These are phyloP conservation scores for Sarcophilus harrisii DNA, from an alignment of 2,797 vertebrate genomes.

Conservation along the genomic window DNA sequence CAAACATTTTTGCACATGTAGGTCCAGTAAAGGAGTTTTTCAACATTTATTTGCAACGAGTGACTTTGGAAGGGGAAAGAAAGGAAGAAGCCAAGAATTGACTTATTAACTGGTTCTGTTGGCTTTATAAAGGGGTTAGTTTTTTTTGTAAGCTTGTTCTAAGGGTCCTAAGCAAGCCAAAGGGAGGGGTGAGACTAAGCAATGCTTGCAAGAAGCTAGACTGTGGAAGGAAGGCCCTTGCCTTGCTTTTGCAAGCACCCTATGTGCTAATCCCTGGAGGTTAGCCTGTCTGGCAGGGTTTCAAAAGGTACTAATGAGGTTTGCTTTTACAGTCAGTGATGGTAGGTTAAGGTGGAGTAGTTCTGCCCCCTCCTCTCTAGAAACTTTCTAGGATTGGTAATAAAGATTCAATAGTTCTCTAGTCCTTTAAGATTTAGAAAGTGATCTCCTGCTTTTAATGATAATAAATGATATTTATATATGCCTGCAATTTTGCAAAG, in stretches of 20 bases:
- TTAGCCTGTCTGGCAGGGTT: background rate
- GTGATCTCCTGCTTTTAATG: background rate
- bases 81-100: background rate
- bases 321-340: background rate
- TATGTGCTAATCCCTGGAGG: background rate
- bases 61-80: background rate
- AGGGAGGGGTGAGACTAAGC: background rate
- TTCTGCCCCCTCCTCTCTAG: background rate
- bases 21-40: too few species aligned
- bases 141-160: background rate
- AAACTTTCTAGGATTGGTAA: background rate
- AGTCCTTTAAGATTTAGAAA: background rate
- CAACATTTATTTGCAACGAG: background rate
- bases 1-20: too few species aligned
- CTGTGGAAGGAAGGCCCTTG: fast-evolving
- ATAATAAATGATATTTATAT: background rate
- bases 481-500: background rate
- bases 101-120: background rate
- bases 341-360: background rate
- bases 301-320: background rate
- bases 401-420: background rate
- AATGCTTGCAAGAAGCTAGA: background rate
- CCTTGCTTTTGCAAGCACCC: background rate
- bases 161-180: background rate
- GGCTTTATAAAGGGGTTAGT: background rate